These are phyloP conservation scores for Microtus oregoni DNA, from an alignment of 2,113 vertebrate genomes.

Conservation along the genomic window DNA sequence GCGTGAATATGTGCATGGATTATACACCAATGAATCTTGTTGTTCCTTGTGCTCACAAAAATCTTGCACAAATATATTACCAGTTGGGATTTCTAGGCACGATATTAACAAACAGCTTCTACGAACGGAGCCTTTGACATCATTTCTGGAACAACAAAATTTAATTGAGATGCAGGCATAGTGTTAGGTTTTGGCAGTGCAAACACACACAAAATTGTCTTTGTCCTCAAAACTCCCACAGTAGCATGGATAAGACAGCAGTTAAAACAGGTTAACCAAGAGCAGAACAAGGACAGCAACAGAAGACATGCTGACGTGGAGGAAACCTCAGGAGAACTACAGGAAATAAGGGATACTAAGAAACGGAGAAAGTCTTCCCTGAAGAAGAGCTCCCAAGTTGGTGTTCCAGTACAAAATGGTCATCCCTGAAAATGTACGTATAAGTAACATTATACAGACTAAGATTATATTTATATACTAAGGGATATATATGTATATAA, in stretches of 20 bases:
- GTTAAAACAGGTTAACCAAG: background rate
- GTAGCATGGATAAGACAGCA: background rate
- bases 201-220: background rate
- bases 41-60: background rate
- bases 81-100: background rate
- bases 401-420: background rate
- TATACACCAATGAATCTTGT: background rate
- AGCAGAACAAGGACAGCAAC: background rate
- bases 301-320: background rate
- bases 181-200: background rate
- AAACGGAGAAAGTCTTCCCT: too few species aligned
- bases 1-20: background rate
- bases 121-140: background rate
- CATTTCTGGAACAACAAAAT: background rate
- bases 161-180: conserved; percentile 26
- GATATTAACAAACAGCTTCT: background rate
- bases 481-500: background rate
- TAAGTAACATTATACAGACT: background rate
- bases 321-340: background rate
- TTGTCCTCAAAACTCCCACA: background rate
- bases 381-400: background rate
- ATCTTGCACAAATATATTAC: background rate
- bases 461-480: too few species aligned
- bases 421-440: background rate
- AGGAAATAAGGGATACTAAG: background rate